A percentile compares a stretch with the other conserved stretches of the same genome.
phyloP scores from a whole-genome alignment of 2,888 invertebrate species.

The Ectobius pallidus region DNA sequence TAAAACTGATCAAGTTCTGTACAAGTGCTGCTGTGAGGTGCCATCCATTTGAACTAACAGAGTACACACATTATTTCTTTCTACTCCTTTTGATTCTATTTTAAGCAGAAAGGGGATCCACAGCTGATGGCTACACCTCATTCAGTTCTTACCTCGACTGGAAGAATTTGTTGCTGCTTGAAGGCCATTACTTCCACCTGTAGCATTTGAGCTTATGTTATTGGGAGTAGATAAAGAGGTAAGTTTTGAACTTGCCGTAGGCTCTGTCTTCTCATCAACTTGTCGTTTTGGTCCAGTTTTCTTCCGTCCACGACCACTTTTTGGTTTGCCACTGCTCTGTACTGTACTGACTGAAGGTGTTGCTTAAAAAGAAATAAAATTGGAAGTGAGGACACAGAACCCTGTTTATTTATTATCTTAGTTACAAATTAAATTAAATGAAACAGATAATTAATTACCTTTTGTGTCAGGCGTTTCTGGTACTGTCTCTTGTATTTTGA shows the following conservation, averaged over 20 bases:
- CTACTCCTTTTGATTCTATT: no score
- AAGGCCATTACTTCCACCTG: background rate
- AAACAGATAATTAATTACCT: conserved; percentile 1
- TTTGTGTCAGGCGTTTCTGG: background rate
- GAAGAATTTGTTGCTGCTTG: background rate
- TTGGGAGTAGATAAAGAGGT: background rate
- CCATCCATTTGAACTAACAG: no score
- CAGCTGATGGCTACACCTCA: no score
- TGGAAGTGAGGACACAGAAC: no score
- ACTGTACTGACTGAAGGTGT: background rate
- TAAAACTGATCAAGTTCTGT: no score
- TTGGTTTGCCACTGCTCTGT: conserved; percentile 4
- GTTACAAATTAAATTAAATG: no score
- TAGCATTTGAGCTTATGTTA: background rate
- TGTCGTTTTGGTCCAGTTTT: background rate
- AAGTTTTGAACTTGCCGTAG: background rate
- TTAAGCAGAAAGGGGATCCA: no score
- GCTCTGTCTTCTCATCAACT: background rate
- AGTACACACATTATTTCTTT: no score
- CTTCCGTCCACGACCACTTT: conserved; percentile 23
- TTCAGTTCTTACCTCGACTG: background rate
- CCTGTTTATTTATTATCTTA: no score
- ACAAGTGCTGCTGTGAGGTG: no score
- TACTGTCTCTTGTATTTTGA: background rate
- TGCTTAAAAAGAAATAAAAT: background rate